Evolutionary conservation across 2,888 invertebrate species (phyloP).

Genomic region (Drosophila paranaensis): DNA sequence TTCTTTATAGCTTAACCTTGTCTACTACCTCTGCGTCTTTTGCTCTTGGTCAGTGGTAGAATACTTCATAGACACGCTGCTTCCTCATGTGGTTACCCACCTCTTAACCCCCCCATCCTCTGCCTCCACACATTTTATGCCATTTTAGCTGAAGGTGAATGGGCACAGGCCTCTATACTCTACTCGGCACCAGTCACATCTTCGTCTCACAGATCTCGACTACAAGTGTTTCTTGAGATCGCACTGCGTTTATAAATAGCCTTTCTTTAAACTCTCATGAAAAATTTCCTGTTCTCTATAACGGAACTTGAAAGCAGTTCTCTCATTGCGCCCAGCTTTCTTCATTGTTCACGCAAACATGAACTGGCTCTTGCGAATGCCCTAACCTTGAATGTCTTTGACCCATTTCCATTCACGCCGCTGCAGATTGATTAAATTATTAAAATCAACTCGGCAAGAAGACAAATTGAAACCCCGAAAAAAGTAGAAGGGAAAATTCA

Average conservation of each 20-base stretch:
- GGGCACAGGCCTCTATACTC: slow-evolving; percentile 30
- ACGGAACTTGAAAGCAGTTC: slow-evolving; percentile 45
- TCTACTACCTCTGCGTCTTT: slow-evolving; percentile 45
- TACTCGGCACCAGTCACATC: slow-evolving; percentile 38
- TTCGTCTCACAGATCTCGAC: slow-evolving; percentile 7
- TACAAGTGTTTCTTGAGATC: slow-evolving; percentile 28
- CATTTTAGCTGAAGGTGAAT: slow-evolving; percentile 52
- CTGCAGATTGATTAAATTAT: slow-evolving; percentile 27
- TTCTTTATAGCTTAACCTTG: slow-evolving; percentile 80
- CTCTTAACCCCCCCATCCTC: neutral
- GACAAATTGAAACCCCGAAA: slow-evolving; percentile 60
- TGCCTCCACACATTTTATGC: slow-evolving; percentile 19
- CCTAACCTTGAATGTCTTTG: slow-evolving; percentile 18
- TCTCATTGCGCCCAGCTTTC: slow-evolving; percentile 13
- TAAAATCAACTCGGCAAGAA: slow-evolving; percentile 54
- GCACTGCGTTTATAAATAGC: slow-evolving; percentile 63
- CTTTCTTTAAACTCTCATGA: slow-evolving; percentile 51
- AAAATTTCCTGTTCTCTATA: slow-evolving; percentile 55
- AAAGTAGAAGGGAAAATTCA: slow-evolving; percentile 6
- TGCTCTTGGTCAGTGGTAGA: slow-evolving; percentile 19
- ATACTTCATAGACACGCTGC: slow-evolving; percentile 21
- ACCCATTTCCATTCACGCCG: slow-evolving; percentile 53
- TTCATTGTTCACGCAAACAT: slow-evolving; percentile 22
- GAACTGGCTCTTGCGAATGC: slow-evolving; percentile 14
- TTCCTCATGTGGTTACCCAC: slow-evolving; percentile 42